Evolutionary conservation across 1,140 invertebrate genomes (phyloP), one percentile per base, ranked within the genome.

Genomic region (Caerostris darwini): DNA sequence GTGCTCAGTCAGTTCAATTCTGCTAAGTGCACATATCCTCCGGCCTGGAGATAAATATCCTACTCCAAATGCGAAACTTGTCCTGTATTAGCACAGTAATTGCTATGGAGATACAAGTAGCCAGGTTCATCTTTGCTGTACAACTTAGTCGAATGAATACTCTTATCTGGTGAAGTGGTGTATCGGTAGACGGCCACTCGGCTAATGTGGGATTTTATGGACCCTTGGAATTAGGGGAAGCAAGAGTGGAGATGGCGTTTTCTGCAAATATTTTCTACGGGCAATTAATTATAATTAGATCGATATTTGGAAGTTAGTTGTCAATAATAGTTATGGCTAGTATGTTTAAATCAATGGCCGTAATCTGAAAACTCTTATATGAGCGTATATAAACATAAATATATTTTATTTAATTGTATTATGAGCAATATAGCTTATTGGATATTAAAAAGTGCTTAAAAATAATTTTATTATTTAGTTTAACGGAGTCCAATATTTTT

Each of bases 1-100:
- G 77, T 58, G 61, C 69, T 50, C 50, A 34, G 90, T 91, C 54
- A 17, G 71, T 89, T 94, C 92, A 94, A 94, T 94, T 89, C 92
- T 14, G 53, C 83, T 94, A 94, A 94, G 92, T 89, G 92, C 92
- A 94, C 56, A 56, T 88, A 81, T 61, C 19, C 67, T 58, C 57
- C 71, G 34, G 86, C 34, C 14, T 7, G 3, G 69, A 67, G 57
- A 86, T 89, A 93, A 87, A 94, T 94, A 89, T 81, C 83, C 64
- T 17, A 59, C 69, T 93, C 61, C 83, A 81, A 88, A 89, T 88
- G 92, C 92, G 69, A 89, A 89, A 81, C 91, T 61, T 86, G 91
- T 94, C 69, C 71, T 19, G 92, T 50, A 94, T 94, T 94, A 94
- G 92, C 92, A 94, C 67, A 82, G 92, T 82, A 89, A 82, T 94